Conservation (phyloP, 2,113 vertebrate genomes). For the Megaceryle maxima region DNA sequence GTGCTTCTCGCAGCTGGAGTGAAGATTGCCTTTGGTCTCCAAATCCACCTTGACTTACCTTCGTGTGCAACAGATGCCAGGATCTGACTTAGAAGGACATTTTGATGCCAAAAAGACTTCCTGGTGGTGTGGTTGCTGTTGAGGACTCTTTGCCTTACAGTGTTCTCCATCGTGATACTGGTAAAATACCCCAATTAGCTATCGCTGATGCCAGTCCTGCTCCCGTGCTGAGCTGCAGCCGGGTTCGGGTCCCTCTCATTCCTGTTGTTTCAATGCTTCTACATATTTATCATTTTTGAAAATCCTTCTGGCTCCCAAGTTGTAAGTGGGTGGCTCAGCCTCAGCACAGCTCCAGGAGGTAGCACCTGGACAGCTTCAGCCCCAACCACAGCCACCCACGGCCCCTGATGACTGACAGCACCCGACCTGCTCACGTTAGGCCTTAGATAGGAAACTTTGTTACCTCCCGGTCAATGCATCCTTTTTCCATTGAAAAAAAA, state of each 20-base stretch:
- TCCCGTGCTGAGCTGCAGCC: background rate
- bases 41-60: background rate
- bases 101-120: background rate
- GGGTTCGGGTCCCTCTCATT: background rate
- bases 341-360: background rate
- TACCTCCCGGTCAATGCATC: accelerated
- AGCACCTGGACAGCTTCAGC: background rate
- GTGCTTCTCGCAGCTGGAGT: background rate
- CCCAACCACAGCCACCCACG: accelerated
- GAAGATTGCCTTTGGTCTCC: background rate
- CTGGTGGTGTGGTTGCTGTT: background rate
- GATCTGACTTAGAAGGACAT: background rate
- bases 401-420: background rate
- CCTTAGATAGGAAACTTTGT: background rate
- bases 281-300: background rate
- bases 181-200: background rate
- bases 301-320: background rate
- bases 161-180: accelerated
- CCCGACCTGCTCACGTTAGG: accelerated
- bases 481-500: background rate
- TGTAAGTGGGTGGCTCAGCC: background rate
- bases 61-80: background rate
- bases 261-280: background rate
- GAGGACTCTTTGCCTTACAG: background rate
- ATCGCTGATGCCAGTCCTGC: background rate